A percentile compares a stretch with the other conserved stretches of the same genome.
Evolutionary conservation across 2,888 invertebrate species (phyloP).

Genomic region (Ophion ventricosus): DNA sequence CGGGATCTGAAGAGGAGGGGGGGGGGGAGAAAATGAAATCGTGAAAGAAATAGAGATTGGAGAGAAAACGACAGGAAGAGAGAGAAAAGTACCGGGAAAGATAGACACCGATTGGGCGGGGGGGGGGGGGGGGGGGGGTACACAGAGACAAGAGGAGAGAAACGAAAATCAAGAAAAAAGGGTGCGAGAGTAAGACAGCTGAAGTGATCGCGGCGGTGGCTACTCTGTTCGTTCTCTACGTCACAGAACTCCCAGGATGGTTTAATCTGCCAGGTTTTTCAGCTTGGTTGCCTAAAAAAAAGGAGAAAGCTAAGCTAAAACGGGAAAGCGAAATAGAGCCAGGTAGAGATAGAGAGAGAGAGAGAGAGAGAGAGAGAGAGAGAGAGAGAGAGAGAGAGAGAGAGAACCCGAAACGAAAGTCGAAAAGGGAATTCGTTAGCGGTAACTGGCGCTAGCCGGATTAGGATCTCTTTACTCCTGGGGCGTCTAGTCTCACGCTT

Average conservation of each 20-base stretch:
- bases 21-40: conserved; percentile 35
- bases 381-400: conserved; percentile 56
- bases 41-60: conserved; percentile 56
- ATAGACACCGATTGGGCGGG: conserved; percentile 48
- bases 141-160: conserved; percentile 37
- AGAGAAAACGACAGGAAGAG: conserved; percentile 37
- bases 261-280: conserved; percentile 78
- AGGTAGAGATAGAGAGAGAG: conserved; percentile 62
- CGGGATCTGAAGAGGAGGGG: not conserved
- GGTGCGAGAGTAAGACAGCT: conserved; percentile 1
- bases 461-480: conserved; percentile 75
- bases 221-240: conserved; percentile 67
- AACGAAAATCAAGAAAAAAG: conserved; percentile 43
- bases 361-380: conserved; percentile 51
- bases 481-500: conserved; percentile 66
- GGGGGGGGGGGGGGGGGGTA: conserved; percentile 46
- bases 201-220: conserved; percentile 68
- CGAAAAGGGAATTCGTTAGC: conserved; percentile 80
- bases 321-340: conserved; percentile 44
- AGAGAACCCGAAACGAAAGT: conserved; percentile 68
- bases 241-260: conserved; percentile 74
- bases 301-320: conserved; percentile 48
- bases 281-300: conserved; percentile 50
- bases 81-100: conserved; percentile 22
- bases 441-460: conserved; percentile 76